A percentile compares a stretch with the other conserved stretches of the same genome.
These are phyloP conservation scores for Platycheirus rosarum DNA, from an alignment of 2,888 invertebrate species.

Conservation along the genomic window DNA sequence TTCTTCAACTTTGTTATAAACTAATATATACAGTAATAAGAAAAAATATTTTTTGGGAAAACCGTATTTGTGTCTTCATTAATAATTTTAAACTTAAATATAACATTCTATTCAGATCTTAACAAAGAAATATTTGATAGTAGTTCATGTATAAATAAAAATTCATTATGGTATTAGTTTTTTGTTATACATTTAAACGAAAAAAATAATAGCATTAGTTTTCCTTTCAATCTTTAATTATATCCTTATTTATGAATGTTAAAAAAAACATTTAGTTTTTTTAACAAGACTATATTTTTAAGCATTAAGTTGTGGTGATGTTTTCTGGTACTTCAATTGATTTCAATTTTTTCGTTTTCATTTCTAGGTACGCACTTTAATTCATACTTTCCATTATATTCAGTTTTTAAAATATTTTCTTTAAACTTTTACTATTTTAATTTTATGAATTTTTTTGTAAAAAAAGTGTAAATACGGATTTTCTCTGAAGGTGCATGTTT, in stretches of 20 bases:
- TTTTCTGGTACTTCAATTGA: no score
- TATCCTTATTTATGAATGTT: no score
- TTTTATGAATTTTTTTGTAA: conserved; percentile 14
- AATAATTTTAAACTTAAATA: conserved; percentile 1
- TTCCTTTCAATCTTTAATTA: background rate
- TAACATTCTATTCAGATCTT: background rate
- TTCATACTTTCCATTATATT: no score
- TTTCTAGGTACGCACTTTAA: no score
- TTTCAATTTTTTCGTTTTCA: background rate
- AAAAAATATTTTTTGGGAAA: conserved; percentile 14
- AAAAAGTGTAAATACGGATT: conserved; percentile 30
- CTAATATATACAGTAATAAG: conserved; percentile 53
- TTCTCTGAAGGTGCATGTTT: conserved; percentile 25
- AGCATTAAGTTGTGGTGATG: background rate
- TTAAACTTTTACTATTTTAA: background rate
- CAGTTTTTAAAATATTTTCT: conserved; percentile 27
- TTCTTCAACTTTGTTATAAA: conserved; percentile 26
- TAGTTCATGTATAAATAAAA: no score
- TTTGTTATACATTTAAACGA: conserved; percentile 40
- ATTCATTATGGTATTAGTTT: no score
- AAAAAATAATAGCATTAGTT: conserved; percentile 19
- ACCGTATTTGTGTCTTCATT: background rate
- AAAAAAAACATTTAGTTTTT: conserved; percentile 10
- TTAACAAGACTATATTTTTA: background rate
- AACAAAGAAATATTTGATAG: background rate